Percentiles rank a stretch among this genome's conserved stretches.
phyloP scores from a whole-genome alignment of 2,797 vertebrate species.

The Rhynchotus rufescens region DNA sequence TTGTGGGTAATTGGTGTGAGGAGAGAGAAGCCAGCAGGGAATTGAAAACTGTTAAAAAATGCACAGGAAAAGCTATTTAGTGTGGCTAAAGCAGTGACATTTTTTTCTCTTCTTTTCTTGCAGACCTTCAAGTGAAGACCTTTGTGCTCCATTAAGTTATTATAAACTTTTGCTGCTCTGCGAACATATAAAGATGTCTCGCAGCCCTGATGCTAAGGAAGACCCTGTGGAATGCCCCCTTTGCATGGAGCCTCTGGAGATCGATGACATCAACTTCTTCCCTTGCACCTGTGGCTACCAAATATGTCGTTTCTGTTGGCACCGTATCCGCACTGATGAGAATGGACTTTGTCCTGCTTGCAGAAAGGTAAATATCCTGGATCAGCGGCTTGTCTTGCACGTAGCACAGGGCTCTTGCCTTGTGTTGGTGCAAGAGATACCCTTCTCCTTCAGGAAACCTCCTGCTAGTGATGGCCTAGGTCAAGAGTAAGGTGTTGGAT shows the following conservation, averaged over 20 bases:
- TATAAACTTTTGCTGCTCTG: conserved; percentile 84
- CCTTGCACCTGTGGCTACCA: conserved; percentile 99
- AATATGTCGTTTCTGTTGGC: conserved; percentile 99
- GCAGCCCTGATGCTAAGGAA: conserved; percentile 98
- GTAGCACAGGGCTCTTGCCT: background rate
- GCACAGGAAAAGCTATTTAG: background rate
- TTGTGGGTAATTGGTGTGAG: background rate
- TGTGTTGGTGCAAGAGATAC: conserved; percentile 32
- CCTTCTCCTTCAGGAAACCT: background rate
- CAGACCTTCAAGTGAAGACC: conserved; percentile 79
- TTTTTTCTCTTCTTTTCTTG: conserved; percentile 29
- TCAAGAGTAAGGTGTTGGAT: conserved; percentile 16
- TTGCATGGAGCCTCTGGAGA: conserved; percentile 99
- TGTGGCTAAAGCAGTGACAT: background rate
- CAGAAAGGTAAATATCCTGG: conserved; percentile 91
- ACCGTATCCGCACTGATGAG: conserved; percentile 99
- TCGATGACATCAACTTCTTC: conserved; percentile 99
- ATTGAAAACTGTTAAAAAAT: background rate
- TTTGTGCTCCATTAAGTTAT: conserved; percentile 83
- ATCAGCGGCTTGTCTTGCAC: conserved; percentile 7
- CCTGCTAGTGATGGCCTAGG: background rate
- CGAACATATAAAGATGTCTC: conserved; percentile 90
- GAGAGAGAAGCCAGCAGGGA: background rate
- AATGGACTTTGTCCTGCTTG: conserved; percentile 99
- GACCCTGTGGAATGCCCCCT: conserved; percentile 99